phyloP scores from a whole-genome alignment of 2,888 invertebrate genomes.

The Lasioglossum pauxillum region DNA sequence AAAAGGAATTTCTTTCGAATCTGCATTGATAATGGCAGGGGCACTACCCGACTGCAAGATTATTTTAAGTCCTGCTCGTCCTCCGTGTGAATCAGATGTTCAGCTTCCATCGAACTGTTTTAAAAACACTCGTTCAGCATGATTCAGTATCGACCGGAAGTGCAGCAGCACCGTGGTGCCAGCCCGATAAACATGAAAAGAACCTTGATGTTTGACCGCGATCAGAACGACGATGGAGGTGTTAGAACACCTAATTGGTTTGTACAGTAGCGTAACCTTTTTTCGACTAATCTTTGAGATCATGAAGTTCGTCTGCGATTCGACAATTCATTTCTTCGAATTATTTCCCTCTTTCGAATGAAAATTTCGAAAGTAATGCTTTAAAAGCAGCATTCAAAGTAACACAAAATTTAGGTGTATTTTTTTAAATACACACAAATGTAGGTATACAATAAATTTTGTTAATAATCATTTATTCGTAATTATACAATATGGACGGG shows the following conservation, averaged over 20 bases:
- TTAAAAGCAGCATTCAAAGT: not conserved
- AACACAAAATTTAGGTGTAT: too few species aligned
- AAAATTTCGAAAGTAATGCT: not conserved
- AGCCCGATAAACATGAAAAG: conserved; percentile 53
- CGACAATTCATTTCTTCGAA: not conserved
- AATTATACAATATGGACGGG: not conserved
- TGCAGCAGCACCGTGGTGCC: conserved; percentile 37
- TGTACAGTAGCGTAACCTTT: not conserved
- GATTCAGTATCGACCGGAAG: conserved; percentile 65
- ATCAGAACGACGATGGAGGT: conserved; percentile 31
- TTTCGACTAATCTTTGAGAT: not conserved
- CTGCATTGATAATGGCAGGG: too few species aligned
- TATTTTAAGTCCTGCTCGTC: not conserved
- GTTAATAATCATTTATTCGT: not conserved
- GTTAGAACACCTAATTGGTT: conserved; percentile 32
- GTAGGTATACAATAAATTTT: not conserved
- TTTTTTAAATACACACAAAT: too few species aligned
- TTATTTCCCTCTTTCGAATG: not conserved
- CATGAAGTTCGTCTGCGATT: not conserved
- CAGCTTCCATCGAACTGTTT: conserved; percentile 43
- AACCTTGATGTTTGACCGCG: conserved; percentile 58
- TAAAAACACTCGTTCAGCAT: conserved; percentile 55
- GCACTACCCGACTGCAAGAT: not conserved
- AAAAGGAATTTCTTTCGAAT: too few species aligned
- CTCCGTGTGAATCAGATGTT: conserved; percentile 7